Percentiles rank a stretch among this genome's conserved stretches.
Conservation (phyloP, 1,140 invertebrate genomes). For the Cecropterus lyciades region DNA sequence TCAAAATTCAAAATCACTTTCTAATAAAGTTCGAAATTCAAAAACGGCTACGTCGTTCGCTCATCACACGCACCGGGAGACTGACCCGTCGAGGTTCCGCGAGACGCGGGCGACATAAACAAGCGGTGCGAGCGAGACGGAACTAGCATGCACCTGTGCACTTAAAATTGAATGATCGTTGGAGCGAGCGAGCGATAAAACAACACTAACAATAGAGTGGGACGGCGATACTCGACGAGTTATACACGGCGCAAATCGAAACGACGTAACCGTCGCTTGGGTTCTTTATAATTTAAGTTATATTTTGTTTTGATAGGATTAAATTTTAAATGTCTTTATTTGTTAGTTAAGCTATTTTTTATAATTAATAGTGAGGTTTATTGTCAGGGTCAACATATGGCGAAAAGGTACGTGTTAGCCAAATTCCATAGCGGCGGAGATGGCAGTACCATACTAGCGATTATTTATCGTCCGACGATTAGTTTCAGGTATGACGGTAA, state of each 20-base stretch:
- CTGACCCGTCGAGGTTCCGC: conserved; percentile 47
- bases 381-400: conserved; percentile 81
- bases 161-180: conserved; percentile 71
- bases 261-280: conserved; percentile 19
- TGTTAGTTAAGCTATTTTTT: conserved; percentile 15
- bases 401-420: conserved; percentile 61
- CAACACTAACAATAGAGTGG: conserved; percentile 63
- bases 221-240: conserved; percentile 46
- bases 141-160: conserved; percentile 68
- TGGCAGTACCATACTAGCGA: neutral
- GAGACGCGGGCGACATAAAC: conserved; percentile 52
- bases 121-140: conserved; percentile 62
- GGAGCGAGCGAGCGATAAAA: conserved; percentile 67
- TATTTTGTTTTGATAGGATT: conserved; percentile 31
- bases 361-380: conserved; percentile 46
- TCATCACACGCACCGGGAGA: conserved; percentile 43
- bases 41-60: conserved; percentile 43
- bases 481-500: too few relatives aligned
- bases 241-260: conserved; percentile 25
- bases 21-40: conserved; percentile 43
- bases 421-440: conserved; percentile 58
- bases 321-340: conserved; percentile 26
- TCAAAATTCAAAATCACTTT: conserved; percentile 45
- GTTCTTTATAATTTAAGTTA: conserved; percentile 29
- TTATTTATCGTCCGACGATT: too few relatives aligned